Evolutionary conservation across 1,140 invertebrate species (phyloP), one percentile per base, ranked within the genome.

Genomic region (Penaeus japonicus): DNA sequence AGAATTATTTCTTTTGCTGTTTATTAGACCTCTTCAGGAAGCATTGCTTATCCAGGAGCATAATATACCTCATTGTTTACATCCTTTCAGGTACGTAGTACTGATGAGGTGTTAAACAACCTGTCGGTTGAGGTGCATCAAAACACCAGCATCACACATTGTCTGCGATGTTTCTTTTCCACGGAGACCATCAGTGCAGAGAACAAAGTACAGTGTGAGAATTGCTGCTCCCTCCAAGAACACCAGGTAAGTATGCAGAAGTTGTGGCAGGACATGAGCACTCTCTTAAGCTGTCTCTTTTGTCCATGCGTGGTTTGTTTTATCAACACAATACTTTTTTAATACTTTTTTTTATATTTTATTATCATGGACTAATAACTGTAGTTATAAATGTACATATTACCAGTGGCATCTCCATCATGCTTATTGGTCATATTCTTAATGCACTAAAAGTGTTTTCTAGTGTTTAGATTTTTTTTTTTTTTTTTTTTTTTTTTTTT

Each of bases 181-280:
- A 99, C 98, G 87, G 99, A 99, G 93, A 99, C 98, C 22, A 94
- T 99, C n/a, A 98, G 98, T 93, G 98, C 97, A 91, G 99, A 99
- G 93, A 99, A 99, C 94, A 99, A 99, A 94, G 99, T 99, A 92
- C 99, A 99, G 93, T 99, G 99, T 94, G 98, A 99, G 94, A 97
- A 99, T 91, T 99, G 99, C 92, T 98, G 97, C 93, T 99, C 97
- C 93, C 99, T 99, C 93, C 98, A 99, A 93, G 99, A 99, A 94
- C 99, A 98, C 59, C 96, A 97, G 92, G 96, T 97, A 93, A 92
- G 39, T 15, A 12, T 15, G 35, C 27, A 18, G 3, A 5, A 73
- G 57, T 89, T 59, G n/a, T n/a, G n/a, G n/a, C n/a, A n/a, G n/a
- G n/a, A n/a, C n/a, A n/a, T n/a, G n/a, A 7, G 4, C 15, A 47